Percentiles rank a stretch among this genome's conserved stretches.
phyloP scores from a whole-genome alignment of 53 echinoderm and acorn worm species.

The Zoroaster sp. region DNA sequence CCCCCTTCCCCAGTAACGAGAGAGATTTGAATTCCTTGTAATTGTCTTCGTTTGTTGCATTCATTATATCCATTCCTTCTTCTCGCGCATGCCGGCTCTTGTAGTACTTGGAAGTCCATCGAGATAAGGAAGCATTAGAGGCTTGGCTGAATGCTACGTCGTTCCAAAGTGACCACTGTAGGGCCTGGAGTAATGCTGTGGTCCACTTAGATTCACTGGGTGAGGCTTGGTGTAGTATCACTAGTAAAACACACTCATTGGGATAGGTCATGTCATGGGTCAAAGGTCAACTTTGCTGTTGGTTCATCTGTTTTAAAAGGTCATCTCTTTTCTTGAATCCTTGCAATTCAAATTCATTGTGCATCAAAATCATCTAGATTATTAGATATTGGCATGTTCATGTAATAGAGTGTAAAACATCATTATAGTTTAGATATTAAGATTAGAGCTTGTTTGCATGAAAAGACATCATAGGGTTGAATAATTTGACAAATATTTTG shows the following conservation, averaged over 20 bases:
- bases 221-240: conserved; percentile 60
- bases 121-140: conserved; percentile 70
- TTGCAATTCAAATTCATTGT: not conserved
- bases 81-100: too few species aligned
- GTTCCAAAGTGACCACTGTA: conserved; percentile 71
- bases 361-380: not conserved
- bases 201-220: conserved; percentile 83
- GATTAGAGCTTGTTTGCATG: not conserved
- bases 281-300: not conserved
- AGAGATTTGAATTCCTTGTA: too few species aligned
- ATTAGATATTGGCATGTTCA: not conserved
- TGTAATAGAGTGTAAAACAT: not conserved
- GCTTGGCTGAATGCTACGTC: conserved; percentile 97
- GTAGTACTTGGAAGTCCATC: conserved; percentile 82
- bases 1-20: too few species aligned
- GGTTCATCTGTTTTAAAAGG: not conserved
- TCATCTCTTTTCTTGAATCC: not conserved
- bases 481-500: not conserved
- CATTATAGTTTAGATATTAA: conserved; percentile 12
- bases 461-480: not conserved
- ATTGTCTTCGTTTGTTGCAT: not conserved
- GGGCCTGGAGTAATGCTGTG: conserved; percentile 90
- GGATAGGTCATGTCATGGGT: not conserved
- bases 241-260: not conserved
- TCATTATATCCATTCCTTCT: not conserved